Evolutionary conservation across 2,113 vertebrate species (phyloP).

Genomic region (Pachyramphus minor): DNA sequence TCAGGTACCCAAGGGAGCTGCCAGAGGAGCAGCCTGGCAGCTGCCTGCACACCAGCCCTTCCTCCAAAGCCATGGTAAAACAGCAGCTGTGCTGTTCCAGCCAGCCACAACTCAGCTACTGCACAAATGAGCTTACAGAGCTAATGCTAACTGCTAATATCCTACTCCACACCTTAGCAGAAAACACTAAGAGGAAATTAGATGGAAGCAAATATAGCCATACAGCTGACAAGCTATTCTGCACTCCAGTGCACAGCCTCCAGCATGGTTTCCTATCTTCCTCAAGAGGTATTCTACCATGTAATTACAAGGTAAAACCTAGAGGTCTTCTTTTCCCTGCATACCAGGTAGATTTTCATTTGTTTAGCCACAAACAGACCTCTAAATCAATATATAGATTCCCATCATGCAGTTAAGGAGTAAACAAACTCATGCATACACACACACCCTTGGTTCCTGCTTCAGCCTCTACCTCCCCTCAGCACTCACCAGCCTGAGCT

Average conservation of each 20-base stretch:
- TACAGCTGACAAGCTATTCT: neutral
- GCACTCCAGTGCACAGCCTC: neutral
- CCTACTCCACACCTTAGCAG: neutral
- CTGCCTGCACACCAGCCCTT: neutral
- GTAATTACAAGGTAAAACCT: neutral
- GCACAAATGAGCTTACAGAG: neutral
- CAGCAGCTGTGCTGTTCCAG: neutral
- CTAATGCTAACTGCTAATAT: neutral
- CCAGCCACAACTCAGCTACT: neutral
- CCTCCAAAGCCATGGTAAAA: neutral
- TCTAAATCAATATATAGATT: slow-evolving; percentile 16
- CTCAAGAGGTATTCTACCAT: neutral
- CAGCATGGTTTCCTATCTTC: neutral
- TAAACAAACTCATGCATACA: neutral
- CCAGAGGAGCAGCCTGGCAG: neutral
- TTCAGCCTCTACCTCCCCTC: neutral
- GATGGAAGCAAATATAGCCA: neutral
- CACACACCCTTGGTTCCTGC: neutral
- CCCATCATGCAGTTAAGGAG: neutral
- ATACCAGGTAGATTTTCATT: neutral
- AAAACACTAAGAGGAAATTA: neutral
- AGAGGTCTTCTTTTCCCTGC: neutral
- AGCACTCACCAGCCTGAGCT: neutral
- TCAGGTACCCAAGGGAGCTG: neutral
- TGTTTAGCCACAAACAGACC: neutral